phyloP scores from a whole-genome alignment of 2,888 invertebrate species.

The Lamellibrachia columna region DNA sequence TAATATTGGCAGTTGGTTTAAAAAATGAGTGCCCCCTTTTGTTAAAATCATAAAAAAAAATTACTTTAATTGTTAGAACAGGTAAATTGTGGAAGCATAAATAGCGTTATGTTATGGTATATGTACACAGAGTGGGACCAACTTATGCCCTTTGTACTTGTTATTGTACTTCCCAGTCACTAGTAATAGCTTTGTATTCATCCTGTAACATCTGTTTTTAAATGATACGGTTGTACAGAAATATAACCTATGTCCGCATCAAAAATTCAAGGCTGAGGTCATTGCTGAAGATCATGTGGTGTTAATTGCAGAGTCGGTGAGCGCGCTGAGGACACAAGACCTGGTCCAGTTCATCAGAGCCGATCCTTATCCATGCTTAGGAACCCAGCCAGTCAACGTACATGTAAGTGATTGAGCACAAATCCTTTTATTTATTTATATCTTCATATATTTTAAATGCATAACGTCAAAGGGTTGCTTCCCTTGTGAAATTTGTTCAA shows the following conservation, averaged over 20 bases:
- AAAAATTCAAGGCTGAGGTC: not conserved
- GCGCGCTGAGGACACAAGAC: not conserved
- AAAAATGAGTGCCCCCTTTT: too few species aligned
- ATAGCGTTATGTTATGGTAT: too few species aligned
- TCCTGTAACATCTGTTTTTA: not conserved
- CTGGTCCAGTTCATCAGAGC: not conserved
- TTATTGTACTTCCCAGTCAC: not conserved
- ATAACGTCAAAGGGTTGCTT: not conserved
- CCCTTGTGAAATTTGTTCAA: too few species aligned
- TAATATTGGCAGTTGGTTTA: too few species aligned
- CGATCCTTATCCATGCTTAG: not conserved
- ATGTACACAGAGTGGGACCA: too few species aligned
- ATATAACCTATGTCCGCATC: not conserved
- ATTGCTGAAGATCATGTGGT: not conserved
- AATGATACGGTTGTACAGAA: not conserved
- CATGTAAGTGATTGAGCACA: not conserved
- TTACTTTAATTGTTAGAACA: too few species aligned
- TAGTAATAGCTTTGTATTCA: not conserved
- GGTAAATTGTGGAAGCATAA: too few species aligned
- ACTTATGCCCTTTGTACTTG: too few species aligned
- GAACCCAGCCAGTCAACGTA: not conserved
- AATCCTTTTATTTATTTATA: not conserved
- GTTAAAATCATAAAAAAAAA: too few species aligned
- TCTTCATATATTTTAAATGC: not conserved
- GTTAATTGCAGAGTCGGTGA: conserved; percentile 19